phyloP scores from a whole-genome alignment of 2,113 vertebrate species.

The Austrofundulus limnaeus region DNA sequence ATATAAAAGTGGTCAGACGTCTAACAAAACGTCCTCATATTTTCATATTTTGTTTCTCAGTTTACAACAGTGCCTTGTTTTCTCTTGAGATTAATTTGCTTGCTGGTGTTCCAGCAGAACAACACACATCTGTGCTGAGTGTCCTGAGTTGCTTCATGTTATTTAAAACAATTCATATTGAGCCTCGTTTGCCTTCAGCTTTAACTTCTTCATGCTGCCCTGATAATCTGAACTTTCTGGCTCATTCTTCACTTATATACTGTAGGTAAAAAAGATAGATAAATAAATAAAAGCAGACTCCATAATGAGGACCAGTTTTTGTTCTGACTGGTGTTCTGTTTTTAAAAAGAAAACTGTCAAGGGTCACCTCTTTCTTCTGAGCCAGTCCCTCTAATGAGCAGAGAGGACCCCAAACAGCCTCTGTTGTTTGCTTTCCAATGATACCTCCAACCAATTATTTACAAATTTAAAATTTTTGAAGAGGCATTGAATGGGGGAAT shows the following conservation, averaged over 20 bases:
- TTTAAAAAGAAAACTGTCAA: constrained; percentile 40
- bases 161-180: constrained; percentile 45
- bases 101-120: constrained; percentile 20
- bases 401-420: constrained; percentile 13
- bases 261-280: neutral
- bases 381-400: constrained; percentile 51
- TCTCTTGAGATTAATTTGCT: constrained; percentile 10
- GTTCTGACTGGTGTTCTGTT: constrained; percentile 4
- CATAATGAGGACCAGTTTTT: constrained; percentile 57
- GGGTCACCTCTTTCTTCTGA: constrained; percentile 35
- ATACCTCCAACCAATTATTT: constrained; percentile 47
- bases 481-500: neutral
- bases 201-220: constrained; percentile 21
- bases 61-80: constrained; percentile 6
- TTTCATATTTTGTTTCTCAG: constrained; percentile 1
- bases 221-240: constrained; percentile 37
- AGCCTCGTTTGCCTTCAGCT: constrained; percentile 40
- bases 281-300: constrained; percentile 21
- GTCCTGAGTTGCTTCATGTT: constrained; percentile 33
- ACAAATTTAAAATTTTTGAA: constrained; percentile 18
- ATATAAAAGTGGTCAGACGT: constrained; percentile 24
- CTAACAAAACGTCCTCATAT: constrained; percentile 24
- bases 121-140: constrained; percentile 22
- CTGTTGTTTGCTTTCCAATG: constrained; percentile 29
- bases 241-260: constrained; percentile 28